Conservation (phyloP, 2,797 vertebrate species). For the Sphenopsis melanotis region DNA sequence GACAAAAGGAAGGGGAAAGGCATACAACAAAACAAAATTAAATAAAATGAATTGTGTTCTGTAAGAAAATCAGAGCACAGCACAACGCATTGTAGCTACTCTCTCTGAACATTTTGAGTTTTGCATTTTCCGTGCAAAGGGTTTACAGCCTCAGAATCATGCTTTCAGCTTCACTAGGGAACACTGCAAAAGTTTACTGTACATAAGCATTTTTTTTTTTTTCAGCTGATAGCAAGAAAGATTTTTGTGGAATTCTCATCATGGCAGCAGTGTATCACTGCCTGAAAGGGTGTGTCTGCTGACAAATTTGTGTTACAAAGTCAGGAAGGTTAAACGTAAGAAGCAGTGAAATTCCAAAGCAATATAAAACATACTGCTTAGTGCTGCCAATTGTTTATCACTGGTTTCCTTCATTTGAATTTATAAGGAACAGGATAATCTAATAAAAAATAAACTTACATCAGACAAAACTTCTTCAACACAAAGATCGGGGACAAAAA, state of each 20-base stretch:
- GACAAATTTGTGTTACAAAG: neutral
- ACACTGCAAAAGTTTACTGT: neutral
- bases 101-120: neutral
- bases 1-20: neutral
- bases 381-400: neutral
- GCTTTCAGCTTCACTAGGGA: neutral
- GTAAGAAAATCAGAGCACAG: neutral
- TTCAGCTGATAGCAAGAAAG: neutral
- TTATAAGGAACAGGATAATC: neutral
- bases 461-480: neutral
- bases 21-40: neutral
- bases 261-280: neutral
- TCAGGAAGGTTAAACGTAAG: neutral
- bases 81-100: neutral
- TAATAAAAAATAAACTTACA: neutral
- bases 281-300: neutral
- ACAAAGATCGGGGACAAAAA: neutral
- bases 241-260: neutral
- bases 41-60: rapidly evolving
- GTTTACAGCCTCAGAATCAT: neutral
- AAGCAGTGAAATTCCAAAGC: neutral
- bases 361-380: neutral
- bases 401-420: neutral
- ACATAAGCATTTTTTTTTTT: neutral
- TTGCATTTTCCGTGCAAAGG: neutral